Base-by-base conservation (phyloP, 2,113 vertebrate genomes). In the Calonectris borealis region DNA sequence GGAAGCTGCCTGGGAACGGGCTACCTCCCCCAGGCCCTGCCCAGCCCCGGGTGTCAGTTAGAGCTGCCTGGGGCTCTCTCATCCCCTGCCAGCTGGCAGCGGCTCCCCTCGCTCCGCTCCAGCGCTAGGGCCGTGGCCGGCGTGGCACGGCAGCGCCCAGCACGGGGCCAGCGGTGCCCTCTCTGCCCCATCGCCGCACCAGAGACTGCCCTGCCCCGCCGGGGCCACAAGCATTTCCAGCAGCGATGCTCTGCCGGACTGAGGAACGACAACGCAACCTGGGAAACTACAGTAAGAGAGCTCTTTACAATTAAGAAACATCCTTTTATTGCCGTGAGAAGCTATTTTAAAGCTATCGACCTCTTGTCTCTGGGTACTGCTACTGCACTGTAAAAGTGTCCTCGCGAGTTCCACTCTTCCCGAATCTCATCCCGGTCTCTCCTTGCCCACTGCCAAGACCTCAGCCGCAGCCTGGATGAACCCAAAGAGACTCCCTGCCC, bases 111-210 rank as follows among this genome's bases (percentile, higher is more conserved):
- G 0, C 40, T 38, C 16, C 1, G 4, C 24, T 68, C 24, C 71
- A 61, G 31, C 58, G 21, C 60, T 31, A 58, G 51, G 32, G 29
- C 73, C 70, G 40, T 5, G 16, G 60, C 65, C 57, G 71, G 31
- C 1, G 0, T 18, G 51, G 51, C 1, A 0, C 18, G 51, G 51
- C 2, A 4, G 44, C 6, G 2, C 16, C 26, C 16, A 36, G 42
- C 38, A 77, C 0, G 4, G 49, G 16, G 6, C 32, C 58, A 84
- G 64, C 2, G 1, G 9, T 20, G 29, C 40, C 65, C 24, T 38
- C 75, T 72, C 60, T 52, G 77, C 34, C 46, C 57, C 1, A 0
- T 16, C 17, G 13, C 22, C 5, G 5, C 18, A 1, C 55, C 48
- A 18, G 24, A 32, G 48, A 9, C 21, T 3, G 20, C 42, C 48